Conservation (phyloP, 1,140 invertebrate genomes). For the Phymastichus coffea region DNA sequence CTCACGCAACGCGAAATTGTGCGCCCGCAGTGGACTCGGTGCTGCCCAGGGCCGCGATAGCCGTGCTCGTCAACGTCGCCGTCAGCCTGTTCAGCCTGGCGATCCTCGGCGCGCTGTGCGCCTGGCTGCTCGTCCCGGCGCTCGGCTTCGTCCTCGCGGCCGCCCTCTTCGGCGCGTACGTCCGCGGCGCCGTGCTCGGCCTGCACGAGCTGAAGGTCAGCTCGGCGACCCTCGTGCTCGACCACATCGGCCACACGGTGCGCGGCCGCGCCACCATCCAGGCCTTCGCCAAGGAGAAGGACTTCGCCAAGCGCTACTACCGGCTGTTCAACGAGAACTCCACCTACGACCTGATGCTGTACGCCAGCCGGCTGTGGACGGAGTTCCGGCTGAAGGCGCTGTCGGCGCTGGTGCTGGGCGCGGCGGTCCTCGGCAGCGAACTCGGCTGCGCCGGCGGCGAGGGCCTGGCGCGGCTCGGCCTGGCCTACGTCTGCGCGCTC, state of each 20-base stretch:
- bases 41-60: constrained; percentile 33
- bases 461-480: not conserved
- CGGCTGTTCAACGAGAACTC: constrained; percentile 34
- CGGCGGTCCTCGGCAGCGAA: constrained; percentile 29
- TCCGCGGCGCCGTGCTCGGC: constrained; percentile 26
- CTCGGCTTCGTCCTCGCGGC: not conserved
- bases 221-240: constrained; percentile 31
- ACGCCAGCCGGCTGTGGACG: constrained; percentile 35
- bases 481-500: constrained; percentile 5
- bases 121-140: constrained; percentile 7
- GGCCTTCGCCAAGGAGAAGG: constrained; percentile 35
- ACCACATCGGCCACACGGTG: constrained; percentile 32
- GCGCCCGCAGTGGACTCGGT: constrained; percentile 31
- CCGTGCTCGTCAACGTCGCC: constrained; percentile 30
- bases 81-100: constrained; percentile 33
- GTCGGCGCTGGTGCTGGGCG: constrained; percentile 27
- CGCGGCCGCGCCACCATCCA: constrained; percentile 34
- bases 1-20: no score
- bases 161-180: not conserved
- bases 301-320: constrained; percentile 35
- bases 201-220: constrained; percentile 31
- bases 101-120: not conserved
- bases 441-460: not conserved
- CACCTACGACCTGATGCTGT: constrained; percentile 34
- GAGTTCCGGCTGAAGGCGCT: constrained; percentile 36